Base-by-base conservation (phyloP, 2,113 vertebrate genomes). In the Otocyon megalotis region DNA sequence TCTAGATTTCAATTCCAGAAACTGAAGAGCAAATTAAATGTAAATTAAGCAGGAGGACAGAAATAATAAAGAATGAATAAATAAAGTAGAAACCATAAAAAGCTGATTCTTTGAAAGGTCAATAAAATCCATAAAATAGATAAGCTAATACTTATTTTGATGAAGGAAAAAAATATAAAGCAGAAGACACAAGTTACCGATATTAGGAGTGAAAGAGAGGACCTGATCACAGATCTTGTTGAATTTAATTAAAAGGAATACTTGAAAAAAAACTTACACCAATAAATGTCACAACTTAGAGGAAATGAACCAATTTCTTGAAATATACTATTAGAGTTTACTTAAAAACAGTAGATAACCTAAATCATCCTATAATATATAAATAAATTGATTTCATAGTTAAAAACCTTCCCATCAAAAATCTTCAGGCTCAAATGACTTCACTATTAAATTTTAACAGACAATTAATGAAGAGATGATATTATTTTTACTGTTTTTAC, bases 1-100 rank as follows among this genome's bases (percentile, higher is more conserved):
- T 37, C 50, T 67, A 91, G 10, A 32, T 93, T 95, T 77, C 17
- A 87, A 6, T 95, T 93, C 69, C 24, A 71, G 53, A 93, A 93
- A 87, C 37, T 60, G 14, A 92, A 69, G 22, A 90, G 5, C 2
- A 90, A 91, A 83, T 81, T 93, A 91, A 77, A 81, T 26, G 12
- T 35, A 86, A 80, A 90, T n/a, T 48, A 53, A 84, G 37, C 7
- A 87, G 74, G 88, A 93, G 22, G 3, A 26, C 30, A 50, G 17
- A 86, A 74, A 72, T 77, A 69, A 84, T 88, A 15, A 82, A 67
- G 14, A 83, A 43, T 79, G 43, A 93, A 54, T 77, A 95, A 90
- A 71, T 56, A 12, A 83, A 86, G 9, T 80, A 86, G 37, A 90
- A 90, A 60, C 65, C 28, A 92, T 3, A 20, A 87, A 96, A 90